Conservation (phyloP, 2,113 vertebrate species). For the Shinisaurus crocodilurus region DNA sequence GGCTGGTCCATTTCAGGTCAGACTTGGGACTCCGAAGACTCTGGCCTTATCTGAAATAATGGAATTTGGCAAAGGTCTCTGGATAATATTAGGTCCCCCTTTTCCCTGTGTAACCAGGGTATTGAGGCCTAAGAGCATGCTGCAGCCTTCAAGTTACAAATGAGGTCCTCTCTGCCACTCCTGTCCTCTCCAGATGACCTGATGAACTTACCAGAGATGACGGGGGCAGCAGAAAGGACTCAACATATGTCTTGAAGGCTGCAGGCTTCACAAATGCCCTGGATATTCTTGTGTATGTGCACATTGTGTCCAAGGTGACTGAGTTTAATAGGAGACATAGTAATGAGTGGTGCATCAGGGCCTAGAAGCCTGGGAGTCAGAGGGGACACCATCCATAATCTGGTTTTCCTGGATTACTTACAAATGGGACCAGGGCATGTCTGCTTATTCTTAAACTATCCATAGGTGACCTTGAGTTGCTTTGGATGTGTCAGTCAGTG, state of each 20-base stretch:
- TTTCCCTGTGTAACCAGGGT: neutral
- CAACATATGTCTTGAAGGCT: neutral
- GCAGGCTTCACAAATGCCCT: neutral
- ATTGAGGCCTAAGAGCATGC: neutral
- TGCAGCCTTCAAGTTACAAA: neutral
- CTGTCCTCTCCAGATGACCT: neutral
- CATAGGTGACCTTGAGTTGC: neutral
- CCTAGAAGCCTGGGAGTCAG: neutral
- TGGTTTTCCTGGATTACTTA: neutral
- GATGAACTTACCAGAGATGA: neutral
- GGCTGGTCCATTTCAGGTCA: neutral
- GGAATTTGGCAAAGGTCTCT: neutral
- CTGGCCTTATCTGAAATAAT: neutral
- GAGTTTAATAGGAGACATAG: neutral
- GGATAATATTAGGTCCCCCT: neutral
- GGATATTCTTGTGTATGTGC: neutral
- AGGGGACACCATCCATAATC: neutral
- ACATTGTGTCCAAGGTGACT: neutral
- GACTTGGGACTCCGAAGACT: neutral
- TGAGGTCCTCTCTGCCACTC: neutral
- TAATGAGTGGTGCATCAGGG: neutral
- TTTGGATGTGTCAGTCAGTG: neutral
- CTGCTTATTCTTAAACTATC: neutral
- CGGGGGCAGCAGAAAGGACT: neutral
- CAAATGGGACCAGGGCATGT: neutral